phyloP scores from a whole-genome alignment of 92 coral and sea anemone genomes.

The Epizoanthus stellaris region DNA sequence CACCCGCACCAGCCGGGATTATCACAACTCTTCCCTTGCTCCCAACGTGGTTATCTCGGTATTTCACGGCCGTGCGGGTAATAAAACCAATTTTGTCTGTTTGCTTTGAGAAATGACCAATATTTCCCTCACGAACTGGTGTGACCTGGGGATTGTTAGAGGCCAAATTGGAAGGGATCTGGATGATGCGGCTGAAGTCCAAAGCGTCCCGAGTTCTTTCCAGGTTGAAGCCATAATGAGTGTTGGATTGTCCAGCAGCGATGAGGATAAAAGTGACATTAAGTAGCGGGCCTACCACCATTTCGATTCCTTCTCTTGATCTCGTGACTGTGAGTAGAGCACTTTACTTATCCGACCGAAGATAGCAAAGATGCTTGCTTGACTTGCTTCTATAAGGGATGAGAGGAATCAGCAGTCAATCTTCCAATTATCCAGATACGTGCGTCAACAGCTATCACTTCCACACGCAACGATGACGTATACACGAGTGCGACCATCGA shows the following conservation, averaged over 20 bases:
- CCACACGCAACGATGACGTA: too few relatives aligned
- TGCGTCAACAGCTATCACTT: too few relatives aligned
- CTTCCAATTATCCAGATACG: too few relatives aligned
- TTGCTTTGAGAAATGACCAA: background rate
- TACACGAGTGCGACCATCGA: too few relatives aligned
- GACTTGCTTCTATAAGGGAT: too few relatives aligned
- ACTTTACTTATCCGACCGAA: too few relatives aligned
- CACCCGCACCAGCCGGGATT: background rate
- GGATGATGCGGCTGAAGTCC: slow-evolving; percentile 2
- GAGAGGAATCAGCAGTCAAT: too few relatives aligned
- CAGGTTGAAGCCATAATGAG: slow-evolving; percentile 11
- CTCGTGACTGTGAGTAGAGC: too few relatives aligned
- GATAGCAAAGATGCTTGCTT: too few relatives aligned
- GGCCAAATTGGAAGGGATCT: background rate
- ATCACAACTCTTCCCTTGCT: slow-evolving; percentile 15
- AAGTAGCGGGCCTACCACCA: background rate
- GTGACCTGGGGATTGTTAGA: background rate
- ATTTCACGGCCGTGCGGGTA: slow-evolving; percentile 16
- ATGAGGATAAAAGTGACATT: background rate
- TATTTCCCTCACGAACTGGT: slow-evolving; percentile 3
- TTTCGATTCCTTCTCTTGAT: background rate
- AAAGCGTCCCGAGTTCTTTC: background rate
- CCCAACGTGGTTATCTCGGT: slow-evolving; percentile 24
- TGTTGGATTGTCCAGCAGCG: slow-evolving; percentile 9
- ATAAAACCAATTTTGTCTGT: slow-evolving; percentile 5